A percentile compares a stretch with the other conserved stretches of the same genome.
phyloP scores from a whole-genome alignment of 2,888 invertebrate species.

The Meliscaeva auricollis region DNA sequence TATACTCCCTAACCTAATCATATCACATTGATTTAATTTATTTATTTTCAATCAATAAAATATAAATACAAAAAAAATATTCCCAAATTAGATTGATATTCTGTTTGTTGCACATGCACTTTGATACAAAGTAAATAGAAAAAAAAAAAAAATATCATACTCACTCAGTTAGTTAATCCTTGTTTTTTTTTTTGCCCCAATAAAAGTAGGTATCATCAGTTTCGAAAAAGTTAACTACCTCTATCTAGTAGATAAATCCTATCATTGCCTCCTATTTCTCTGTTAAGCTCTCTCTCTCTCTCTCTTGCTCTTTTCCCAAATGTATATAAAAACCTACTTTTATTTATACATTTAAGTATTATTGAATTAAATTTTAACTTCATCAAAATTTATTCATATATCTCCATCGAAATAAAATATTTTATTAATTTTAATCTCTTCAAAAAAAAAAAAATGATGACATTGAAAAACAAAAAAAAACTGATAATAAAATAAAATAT shows the following conservation, averaged over 20 bases:
- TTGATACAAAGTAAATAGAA: neutral
- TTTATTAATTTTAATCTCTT: slow-evolving; percentile 45
- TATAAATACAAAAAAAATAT: neutral
- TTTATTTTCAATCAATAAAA: slow-evolving; percentile 2
- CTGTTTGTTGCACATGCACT: slow-evolving; percentile 17
- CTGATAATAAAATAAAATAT: slow-evolving; percentile 12
- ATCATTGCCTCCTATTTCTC: no score
- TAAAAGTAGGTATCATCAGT: slow-evolving; percentile 7
- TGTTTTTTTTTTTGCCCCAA: no score
- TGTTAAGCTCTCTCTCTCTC: neutral
- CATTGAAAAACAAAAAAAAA: slow-evolving; percentile 15
- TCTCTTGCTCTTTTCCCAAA: neutral
- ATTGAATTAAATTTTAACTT: slow-evolving; percentile 17
- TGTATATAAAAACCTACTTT: neutral
- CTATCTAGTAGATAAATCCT: neutral
- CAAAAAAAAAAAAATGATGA: neutral
- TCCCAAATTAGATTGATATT: slow-evolving; percentile 10
- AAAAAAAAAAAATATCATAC: neutral
- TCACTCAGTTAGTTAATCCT: neutral
- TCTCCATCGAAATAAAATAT: slow-evolving; percentile 23
- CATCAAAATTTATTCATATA: slow-evolving; percentile 44
- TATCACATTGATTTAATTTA: slow-evolving; percentile 3
- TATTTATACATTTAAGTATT: slow-evolving; percentile 4
- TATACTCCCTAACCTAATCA: slow-evolving; percentile 12
- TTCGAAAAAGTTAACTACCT: neutral